Base-by-base conservation (phyloP, 2,797 vertebrate species). In the Strix occidentalis region DNA sequence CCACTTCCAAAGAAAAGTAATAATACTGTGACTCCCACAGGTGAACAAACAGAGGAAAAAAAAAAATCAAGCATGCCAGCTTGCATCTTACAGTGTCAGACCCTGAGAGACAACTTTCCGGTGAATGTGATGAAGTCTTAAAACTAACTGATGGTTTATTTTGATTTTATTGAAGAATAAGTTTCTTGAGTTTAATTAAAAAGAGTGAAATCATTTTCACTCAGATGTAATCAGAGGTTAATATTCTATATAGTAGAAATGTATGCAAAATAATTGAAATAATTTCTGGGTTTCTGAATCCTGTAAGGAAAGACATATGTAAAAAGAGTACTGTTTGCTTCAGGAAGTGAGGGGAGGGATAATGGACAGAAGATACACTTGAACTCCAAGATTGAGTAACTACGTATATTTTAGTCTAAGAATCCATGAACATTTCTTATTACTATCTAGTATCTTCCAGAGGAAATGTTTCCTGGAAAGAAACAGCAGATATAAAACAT, bases 1-100 rank as follows among this genome's bases (percentile, higher is more conserved):
- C 56, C 53, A 56, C 41, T 93, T 85, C 61, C 54, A 87, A 66
- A 80, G 88, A 95, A 96, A 96, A 95, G 90, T 74, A 97, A 87
- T 89, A 96, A 93, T 70, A 65, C 16, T 33, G 48, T 26, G 84
- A 93, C 33, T 97, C 90, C 93, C 91, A 92, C 25, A 81, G 80
- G 91, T 61, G 83, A 90, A 78, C 20, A 93, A 90, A 84, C 0
- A 50, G 58, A 84, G 70, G 23, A 37, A 54, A 77, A 72, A 35
- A 24, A 33, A 45, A 69, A 61, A 74, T 28, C 29, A 91, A 72
- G 85, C 0, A 0, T 89, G 24, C 41, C 74, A 82, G 54, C 68
- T 83, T 85, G 39, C n/a, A 60, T 90, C 77, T 88, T 56, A 77
- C 3, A 87, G 61, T 7, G 11, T 39, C 83, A 41, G 56, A 43